Conservation (phyloP, 2,888 invertebrate genomes). For the Parelbella ahira region DNA sequence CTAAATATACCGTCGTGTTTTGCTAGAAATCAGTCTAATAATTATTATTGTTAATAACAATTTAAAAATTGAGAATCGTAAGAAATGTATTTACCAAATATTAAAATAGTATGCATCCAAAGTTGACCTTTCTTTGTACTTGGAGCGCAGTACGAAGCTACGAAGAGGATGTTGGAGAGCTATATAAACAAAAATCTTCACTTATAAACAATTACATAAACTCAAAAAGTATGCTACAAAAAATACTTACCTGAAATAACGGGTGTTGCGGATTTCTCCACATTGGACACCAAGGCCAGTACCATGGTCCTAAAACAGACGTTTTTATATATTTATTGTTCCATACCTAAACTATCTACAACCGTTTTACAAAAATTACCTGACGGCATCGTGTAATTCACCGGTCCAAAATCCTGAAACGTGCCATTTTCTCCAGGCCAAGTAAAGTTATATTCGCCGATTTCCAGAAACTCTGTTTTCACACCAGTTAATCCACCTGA, state of each 20-base stretch:
- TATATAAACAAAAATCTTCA: conserved; percentile 68
- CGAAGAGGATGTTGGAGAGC: conserved; percentile 88
- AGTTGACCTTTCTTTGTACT: conserved; percentile 89
- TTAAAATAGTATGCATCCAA: conserved; percentile 90
- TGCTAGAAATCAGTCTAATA: no score
- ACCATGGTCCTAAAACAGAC: conserved; percentile 73
- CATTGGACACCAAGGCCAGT: conserved; percentile 85
- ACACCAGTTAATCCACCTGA: conserved; percentile 30
- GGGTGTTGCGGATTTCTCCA: conserved; percentile 89
- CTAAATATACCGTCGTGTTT: no score
- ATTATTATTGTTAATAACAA: no score
- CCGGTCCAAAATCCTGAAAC: conserved; percentile 61
- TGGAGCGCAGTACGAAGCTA: conserved; percentile 89
- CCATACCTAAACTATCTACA: background rate
- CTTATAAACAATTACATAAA: background rate
- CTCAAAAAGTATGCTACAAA: no score
- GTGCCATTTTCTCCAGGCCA: conserved; percentile 76
- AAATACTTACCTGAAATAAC: conserved; percentile 63
- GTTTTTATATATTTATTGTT: no score
- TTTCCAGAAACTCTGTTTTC: conserved; percentile 63
- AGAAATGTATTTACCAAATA: conserved; percentile 81
- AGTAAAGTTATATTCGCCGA: conserved; percentile 69
- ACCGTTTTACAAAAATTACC: conserved; percentile 42
- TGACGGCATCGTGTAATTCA: conserved; percentile 72
- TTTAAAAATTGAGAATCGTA: no score